Percentiles rank a stretch among this genome's conserved stretches.
Conservation (phyloP, 2,797 vertebrate genomes). For the Florisuga fusca region DNA sequence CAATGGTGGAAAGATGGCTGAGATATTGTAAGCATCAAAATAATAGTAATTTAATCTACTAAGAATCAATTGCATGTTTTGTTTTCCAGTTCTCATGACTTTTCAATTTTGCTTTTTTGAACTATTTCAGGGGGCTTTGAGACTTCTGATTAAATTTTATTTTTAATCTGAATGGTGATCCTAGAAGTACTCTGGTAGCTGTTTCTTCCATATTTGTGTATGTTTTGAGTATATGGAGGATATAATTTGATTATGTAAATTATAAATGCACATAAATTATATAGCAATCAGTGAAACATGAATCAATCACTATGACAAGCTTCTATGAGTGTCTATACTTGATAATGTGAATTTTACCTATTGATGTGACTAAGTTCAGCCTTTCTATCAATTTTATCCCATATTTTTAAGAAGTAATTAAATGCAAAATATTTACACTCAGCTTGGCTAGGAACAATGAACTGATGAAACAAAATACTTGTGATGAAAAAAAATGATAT, state of each 20-base stretch:
- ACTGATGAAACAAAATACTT: neutral
- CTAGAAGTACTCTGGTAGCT: neutral
- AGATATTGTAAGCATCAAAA: neutral
- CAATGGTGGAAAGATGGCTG: neutral
- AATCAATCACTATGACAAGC: neutral
- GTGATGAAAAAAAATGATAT: neutral
- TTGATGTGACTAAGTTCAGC: neutral
- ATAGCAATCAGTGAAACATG: neutral
- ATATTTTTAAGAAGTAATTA: neutral
- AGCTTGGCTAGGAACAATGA: neutral
- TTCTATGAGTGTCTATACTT: neutral
- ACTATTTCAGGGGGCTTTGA: neutral
- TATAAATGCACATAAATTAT: neutral
- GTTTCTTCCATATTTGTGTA: neutral
- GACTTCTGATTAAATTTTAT: neutral
- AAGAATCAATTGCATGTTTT: neutral
- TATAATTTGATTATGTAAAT: too few relatives aligned
- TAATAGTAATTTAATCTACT: neutral
- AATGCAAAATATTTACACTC: neutral
- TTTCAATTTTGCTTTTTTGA: neutral
- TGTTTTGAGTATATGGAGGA: neutral
- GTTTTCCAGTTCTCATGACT: neutral
- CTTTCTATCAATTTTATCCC: neutral
- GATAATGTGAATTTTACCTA: neutral
- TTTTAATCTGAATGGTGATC: neutral